These are phyloP conservation scores for Machaerirhynchus nigripectus DNA, from an alignment of 2,113 vertebrate genomes.

Conservation along the genomic window DNA sequence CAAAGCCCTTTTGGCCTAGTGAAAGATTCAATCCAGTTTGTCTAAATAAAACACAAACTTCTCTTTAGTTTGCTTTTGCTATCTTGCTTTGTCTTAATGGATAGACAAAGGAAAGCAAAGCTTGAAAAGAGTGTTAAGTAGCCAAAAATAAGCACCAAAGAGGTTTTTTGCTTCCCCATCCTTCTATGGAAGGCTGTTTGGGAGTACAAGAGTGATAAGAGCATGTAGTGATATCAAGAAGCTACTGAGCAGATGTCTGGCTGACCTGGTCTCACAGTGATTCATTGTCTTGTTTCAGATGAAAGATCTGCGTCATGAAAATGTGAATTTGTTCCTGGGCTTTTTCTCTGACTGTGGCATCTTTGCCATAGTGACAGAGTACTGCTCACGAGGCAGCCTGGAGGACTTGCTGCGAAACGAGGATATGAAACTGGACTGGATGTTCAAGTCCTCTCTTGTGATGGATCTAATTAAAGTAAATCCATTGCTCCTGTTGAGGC, in stretches of 20 bases:
- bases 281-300: slow-evolving; percentile 75
- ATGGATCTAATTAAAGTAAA: slow-evolving; percentile 92
- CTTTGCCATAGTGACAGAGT: slow-evolving; percentile 87
- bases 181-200: neutral
- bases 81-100: neutral
- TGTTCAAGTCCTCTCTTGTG: slow-evolving; percentile 93
- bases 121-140: neutral
- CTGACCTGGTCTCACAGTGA: neutral
- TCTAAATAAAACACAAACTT: neutral
- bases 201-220: neutral
- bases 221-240: neutral
- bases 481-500: neutral
- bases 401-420: slow-evolving; percentile 88
- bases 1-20: neutral
- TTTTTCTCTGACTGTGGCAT: slow-evolving; percentile 85
- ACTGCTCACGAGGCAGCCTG: slow-evolving; percentile 89
- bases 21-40: neutral
- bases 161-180: neutral
- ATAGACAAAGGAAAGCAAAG: neutral
- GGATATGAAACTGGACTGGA: slow-evolving; percentile 91
- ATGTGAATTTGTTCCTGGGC: slow-evolving; percentile 88
- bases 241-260: neutral
- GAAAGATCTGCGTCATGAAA: slow-evolving; percentile 89
- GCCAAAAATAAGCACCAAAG: neutral
- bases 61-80: neutral